Evolutionary conservation across 1,140 invertebrate genomes (phyloP).

Genomic region (Latrodectus geometricus): DNA sequence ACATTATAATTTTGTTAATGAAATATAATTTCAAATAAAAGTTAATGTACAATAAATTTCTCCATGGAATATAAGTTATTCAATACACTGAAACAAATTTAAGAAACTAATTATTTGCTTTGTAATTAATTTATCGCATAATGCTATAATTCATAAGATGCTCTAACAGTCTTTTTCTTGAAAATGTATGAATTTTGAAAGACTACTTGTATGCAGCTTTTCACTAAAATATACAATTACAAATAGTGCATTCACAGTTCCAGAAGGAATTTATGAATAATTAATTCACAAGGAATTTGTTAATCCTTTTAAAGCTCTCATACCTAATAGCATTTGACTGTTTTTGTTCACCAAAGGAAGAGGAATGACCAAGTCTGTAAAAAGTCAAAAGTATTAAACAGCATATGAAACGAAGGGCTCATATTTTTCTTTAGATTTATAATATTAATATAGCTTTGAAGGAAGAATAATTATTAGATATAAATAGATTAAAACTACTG

Average conservation of each 20-base stretch:
- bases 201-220: not conserved
- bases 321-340: constrained; percentile 44
- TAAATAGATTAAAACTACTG: not conserved
- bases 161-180: too few relatives aligned
- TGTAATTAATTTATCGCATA: too few relatives aligned
- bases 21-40: too few relatives aligned
- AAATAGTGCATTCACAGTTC: too few relatives aligned
- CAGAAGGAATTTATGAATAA: not conserved
- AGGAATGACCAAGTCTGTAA: constrained; percentile 52
- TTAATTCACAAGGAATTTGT: not conserved
- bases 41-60: too few relatives aligned
- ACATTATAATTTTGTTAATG: too few relatives aligned
- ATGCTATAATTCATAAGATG: too few relatives aligned
- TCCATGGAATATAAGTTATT: too few relatives aligned
- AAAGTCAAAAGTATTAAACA: constrained; percentile 61
- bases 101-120: too few relatives aligned
- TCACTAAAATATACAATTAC: not conserved
- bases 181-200: not conserved
- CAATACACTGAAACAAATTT: too few relatives aligned
- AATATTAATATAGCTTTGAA: not conserved
- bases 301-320: constrained; percentile 45
- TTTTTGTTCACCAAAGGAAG: constrained; percentile 24
- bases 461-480: not conserved
- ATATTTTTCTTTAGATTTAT: not conserved
- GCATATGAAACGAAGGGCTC: constrained; percentile 39